Base-by-base conservation (phyloP, 2,888 invertebrate genomes). In the Drosophila paracracens region DNA sequence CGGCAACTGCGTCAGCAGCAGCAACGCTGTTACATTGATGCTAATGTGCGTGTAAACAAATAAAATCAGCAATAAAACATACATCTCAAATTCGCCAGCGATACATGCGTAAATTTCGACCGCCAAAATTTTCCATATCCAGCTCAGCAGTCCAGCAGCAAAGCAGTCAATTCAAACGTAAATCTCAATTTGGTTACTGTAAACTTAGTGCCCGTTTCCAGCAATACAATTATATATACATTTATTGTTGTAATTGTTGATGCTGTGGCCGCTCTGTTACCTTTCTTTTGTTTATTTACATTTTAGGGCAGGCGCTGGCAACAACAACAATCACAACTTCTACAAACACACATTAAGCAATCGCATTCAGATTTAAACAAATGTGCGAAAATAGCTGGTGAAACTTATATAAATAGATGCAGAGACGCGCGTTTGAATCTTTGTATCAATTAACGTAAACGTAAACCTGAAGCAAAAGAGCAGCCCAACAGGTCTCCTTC, bases 31-130 rank as follows among this genome's bases (percentile, higher is more conserved):
- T 88, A 87, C 89, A 86, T 82, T 86, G 81, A 82, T 79, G 79
- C 83, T 71, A 74, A 85, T 86, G 89, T 84, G 89, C 77, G 88
- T 86, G 86, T 89, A 88, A 85, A 89, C 88, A 86, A 84, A 84
- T 79, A 88, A 83, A 83, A 82, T 83, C 83, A 86, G 84, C 84
- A 87, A 84, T 89, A 84, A 87, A 89, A 86, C 89, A 89, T 86
- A 89, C 82, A 86, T 82, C 81, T 84, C 72, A 86, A 82, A 66
- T 81, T 80, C 56, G 62, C 36, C 65, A 74, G 76, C 56, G 58
- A 69, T 79, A 71, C 78, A 84, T 86, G 89, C 88, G 89, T 86
- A 88, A 68, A 81, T 77, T 88, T 89, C 85, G 86, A 86, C 86
- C 86, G 86, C 89, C 86, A 86, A 86, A 89, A 76, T 60, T 78